Evolutionary conservation across 2,113 vertebrate genomes (phyloP), one percentile per base, ranked within the genome.

Genomic region (Zosterops japonicus): DNA sequence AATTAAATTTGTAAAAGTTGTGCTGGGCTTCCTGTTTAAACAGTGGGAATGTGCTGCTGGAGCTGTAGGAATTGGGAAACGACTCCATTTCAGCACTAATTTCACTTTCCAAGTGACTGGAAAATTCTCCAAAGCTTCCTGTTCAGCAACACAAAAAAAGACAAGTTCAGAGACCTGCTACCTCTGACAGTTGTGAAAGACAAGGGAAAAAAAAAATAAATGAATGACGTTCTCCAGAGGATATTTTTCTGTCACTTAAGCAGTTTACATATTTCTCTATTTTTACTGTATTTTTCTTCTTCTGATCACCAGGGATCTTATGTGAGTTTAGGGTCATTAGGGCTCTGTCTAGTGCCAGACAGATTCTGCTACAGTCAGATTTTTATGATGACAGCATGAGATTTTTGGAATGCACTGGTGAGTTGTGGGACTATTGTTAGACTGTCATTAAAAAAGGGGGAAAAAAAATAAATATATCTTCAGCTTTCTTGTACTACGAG

Each of bases 181-280:
- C 89, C 79, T 96, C 88, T 98, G 98, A 97, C 96, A 97, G 96
- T 70, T 93, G 49, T 94, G 97, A 98, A 96, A 95, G 96, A 97
- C 88, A 92, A 94, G 80, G 8, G 6, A 22, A n/a, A 83, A 96
- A 60, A 96, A 97, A 68, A 94, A 39, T 39, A 39, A 96, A 96
- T 97, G 97, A 97, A 92, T 92, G 94, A 96, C 95, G 44, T 97
- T 90, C 98, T 98, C 98, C 17, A 10, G 98, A 98, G 98, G 97
- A 94, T 95, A 94, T 92, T 97, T 97, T 96, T 97, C 98, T 98
- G 98, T 98, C 98, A 98, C 97, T 98, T 97, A 96, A 96, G 96
- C 97, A 87, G 95, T 97, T 98, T 97, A 95, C 91, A 93, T 94
- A 95, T 97, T 98, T 98, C 97, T 98, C 97, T 97, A 42, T 87